Base-by-base conservation (phyloP, 2,888 invertebrate genomes). In the Eilema sororculum region DNA sequence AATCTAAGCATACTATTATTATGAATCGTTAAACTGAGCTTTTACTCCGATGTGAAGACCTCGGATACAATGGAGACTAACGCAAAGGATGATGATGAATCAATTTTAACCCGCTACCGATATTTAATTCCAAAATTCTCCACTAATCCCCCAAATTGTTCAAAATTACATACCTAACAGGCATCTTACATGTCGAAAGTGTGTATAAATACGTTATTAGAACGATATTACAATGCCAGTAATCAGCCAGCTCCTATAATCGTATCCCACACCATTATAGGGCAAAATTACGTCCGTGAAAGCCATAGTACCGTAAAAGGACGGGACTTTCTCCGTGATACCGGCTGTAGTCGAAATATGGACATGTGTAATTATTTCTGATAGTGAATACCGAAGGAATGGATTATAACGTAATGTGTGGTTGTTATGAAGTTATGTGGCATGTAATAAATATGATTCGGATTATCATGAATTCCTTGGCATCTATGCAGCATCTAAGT, bases 211-310 rank as follows among this genome's bases (percentile, higher is more conserved):
- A 79, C 69, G 75, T 78, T 73, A 83, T 76, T 71, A 79, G 61
- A 68, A 73, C 74, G 41, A 64, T 71, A 79, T 82, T 83, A 82
- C 83, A 78, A 81, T 75, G 73, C 57, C 58, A 28, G 73, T 73
- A 78, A 82, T 83, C 79, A 75, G 68, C 69, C 75, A 74, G 66
- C 57, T 70, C 57, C 71, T 70, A 68, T 83, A 81, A 83, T 82
- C 75, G 76, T 81, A 79, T 81, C 81, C 74, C 71, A 58, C 22
- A 73, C 82, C 75, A 81, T 83, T 83, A 82, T 72, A 68, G 83
- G 74, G 79, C 79, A 78, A 82, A 83, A 82, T 82, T 81, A 76
- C 76, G 74, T 74, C 78, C 68, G 78, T 74, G 82, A 82, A 82
- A 82, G 82, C 72, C n/a, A n/a, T 22, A 30, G 13, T 24, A 22